Conservation (phyloP, 2,113 vertebrate genomes). For the Anolis carolinensis region DNA sequence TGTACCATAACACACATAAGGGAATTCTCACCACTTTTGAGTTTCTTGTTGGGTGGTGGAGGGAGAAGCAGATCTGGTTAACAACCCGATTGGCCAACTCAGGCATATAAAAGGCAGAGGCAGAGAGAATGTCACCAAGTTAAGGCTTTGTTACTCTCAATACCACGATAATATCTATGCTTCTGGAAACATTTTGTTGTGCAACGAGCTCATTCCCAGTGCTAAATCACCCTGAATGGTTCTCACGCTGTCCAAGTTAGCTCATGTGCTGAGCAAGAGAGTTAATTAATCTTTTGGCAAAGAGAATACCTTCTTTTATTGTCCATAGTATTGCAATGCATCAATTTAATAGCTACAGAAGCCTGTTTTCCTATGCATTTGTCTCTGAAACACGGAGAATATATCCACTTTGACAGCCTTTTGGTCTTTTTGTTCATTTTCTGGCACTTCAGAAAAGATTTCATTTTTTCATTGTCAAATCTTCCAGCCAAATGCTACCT, state of each 20-base stretch:
- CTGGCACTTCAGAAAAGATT: background rate
- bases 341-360: slow-evolving; percentile 18
- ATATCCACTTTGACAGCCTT: slow-evolving; percentile 15
- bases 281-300: slow-evolving; percentile 23
- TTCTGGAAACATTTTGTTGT: background rate
- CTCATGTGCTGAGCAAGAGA: background rate
- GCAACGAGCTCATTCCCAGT: slow-evolving; percentile 14
- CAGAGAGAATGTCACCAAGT: background rate
- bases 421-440: background rate
- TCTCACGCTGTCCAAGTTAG: slow-evolving; percentile 18
- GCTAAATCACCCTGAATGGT: slow-evolving; percentile 25
- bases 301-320: background rate
- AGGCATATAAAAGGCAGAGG: background rate
- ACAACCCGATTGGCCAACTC: background rate
- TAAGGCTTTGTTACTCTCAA: background rate
- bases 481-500: background rate
- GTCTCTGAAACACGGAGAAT: background rate
- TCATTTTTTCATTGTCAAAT: background rate
- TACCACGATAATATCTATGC: background rate
- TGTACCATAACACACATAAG: background rate
- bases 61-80: background rate
- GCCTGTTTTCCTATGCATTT: background rate
- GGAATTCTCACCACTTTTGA: background rate
- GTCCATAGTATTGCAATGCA: background rate
- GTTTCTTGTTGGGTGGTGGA: background rate